Percentiles rank a stretch among this genome's conserved stretches.
These are phyloP conservation scores for Lutjanus erythropterus DNA, from an alignment of 2,113 vertebrate genomes.

Conservation along the genomic window DNA sequence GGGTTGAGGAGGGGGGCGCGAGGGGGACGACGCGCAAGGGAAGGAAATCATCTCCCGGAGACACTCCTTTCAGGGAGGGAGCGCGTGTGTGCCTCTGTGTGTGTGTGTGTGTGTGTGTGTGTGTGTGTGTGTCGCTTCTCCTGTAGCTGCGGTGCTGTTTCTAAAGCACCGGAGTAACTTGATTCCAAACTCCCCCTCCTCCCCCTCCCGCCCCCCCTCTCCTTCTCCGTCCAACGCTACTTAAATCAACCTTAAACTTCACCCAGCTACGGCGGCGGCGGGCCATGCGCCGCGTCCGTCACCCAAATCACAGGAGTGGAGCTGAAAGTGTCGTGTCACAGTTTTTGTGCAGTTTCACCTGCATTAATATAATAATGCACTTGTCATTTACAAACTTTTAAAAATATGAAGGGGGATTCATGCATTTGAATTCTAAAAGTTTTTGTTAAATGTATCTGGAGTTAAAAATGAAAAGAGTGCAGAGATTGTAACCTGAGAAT, in stretches of 20 bases:
- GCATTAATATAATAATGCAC: background rate
- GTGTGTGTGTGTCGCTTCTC: conserved; percentile 29
- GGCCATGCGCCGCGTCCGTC: background rate
- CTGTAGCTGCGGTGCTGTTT: conserved; percentile 27
- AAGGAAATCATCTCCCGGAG: conserved; percentile 82
- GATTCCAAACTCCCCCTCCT: conserved; percentile 16
- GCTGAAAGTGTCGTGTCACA: too few species aligned
- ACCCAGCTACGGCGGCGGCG: background rate
- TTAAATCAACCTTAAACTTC: conserved; percentile 42
- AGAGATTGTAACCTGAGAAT: background rate
- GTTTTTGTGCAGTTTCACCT: background rate
- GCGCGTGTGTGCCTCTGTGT: too few species aligned
- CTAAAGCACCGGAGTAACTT: conserved; percentile 43
- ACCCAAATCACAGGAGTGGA: background rate
- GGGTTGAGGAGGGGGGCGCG: conserved; percentile 73
- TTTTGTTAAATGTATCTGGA: background rate
- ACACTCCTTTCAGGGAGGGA: conserved; percentile 27
- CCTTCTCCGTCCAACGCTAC: background rate
- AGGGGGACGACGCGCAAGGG: conserved; percentile 81
- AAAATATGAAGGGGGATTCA: too few species aligned
- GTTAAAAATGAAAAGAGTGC: background rate
- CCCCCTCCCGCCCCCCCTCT: too few species aligned
- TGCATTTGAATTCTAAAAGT: background rate
- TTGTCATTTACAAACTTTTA: background rate
- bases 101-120: conserved; percentile 1